Evolutionary conservation across 2,797 vertebrate species (phyloP), one percentile per base, ranked within the genome.

Genomic region (Poecile montanus): DNA sequence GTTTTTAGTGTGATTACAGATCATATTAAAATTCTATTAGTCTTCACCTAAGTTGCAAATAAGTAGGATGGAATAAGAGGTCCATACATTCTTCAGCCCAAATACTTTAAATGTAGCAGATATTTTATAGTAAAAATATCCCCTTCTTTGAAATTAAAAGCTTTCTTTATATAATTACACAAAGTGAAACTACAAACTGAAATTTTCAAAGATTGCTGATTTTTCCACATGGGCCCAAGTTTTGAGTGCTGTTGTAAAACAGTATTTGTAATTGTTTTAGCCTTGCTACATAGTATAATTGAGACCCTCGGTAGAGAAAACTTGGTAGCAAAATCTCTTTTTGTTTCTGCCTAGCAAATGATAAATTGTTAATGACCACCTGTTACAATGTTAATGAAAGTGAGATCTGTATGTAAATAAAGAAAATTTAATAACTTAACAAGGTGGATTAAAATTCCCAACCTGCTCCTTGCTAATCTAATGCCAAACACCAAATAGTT

Each of bases 351-450:
- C 94, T 96, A 75, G 85, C 75, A 30, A 85, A 96, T 84, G 95
- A 98, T 98, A 97, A 98, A 98, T 98, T 98, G 96, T 98, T 98
- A 98, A 98, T 98, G 98, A 98, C 97, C 97, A 98, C 98, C 98
- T 98, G 98, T 98, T 98, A 98, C 97, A 95, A 98, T 97, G 98
- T 98, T 98, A 98, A 98, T 98, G 98, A 97, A 98, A 98, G 98
- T 97, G 95, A 97, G 97, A 97, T 94, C 97, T 96, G 79, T 96
- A 89, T 97, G 98, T 98, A 98, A 98, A 98, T 98, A 98, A 97
- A 98, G 98, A 91, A 98, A 98, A 98, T 98, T 98, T 98, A 98
- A 98, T 98, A 98, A 98, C 97, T 98, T 98, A 98, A 98, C 98
- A 98, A 98, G 97, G 97, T 97, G 97, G 98, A 98, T 98, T 98